Evolutionary conservation across 2,797 vertebrate species (phyloP), one percentile per base, ranked within the genome.

Genomic region (Nasua narica): DNA sequence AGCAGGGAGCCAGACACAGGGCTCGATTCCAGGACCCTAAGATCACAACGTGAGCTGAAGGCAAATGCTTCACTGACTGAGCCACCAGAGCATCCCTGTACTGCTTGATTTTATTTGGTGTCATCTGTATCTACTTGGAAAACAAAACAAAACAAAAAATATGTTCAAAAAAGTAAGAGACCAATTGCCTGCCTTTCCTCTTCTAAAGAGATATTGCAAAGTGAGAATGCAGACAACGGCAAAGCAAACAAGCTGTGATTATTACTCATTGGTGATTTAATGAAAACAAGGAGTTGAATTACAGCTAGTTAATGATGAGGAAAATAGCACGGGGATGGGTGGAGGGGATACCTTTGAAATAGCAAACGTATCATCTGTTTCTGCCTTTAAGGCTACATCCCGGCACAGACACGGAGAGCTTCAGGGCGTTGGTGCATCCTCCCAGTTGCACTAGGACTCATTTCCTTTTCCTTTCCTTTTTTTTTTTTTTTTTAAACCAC

Each of bases 181-280:
- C 23, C 29, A 84, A 70, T 15, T 18, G 50, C 27, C 29, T 81
- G 16, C 25, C 43, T 91, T 88, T 82, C 48, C 85, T 79, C 52
- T 10, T 83, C 90, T 50, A 88, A 81, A 87, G 43, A 92, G 48
- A 50, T 0, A 16, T 35, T 52, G 2, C 79, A 90, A 83, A 78
- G 35, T 43, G 89, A 74, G 84, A 96, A 46, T 81, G 15, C 23
- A 76, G 40, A 43, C 18, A 91, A 54, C 6, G 67, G 27, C 15
- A 94, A 92, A 72, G 46, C 56, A 19, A 94, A 81, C 19, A 87
- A 81, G 32, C 35, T 84, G 40, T 91, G 81, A 74, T 54, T 84
- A 82, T 60, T 85, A 93, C n/a, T 95, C 82, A 16, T 0, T 83
- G 77, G 77, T 78, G 43, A 92, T 58, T 93, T 82, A 72, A 95